A percentile compares a stretch with the other conserved stretches of the same genome.
These are phyloP conservation scores for Paralichthys olivaceus DNA, from an alignment of 2,113 vertebrate genomes.

Conservation along the genomic window DNA sequence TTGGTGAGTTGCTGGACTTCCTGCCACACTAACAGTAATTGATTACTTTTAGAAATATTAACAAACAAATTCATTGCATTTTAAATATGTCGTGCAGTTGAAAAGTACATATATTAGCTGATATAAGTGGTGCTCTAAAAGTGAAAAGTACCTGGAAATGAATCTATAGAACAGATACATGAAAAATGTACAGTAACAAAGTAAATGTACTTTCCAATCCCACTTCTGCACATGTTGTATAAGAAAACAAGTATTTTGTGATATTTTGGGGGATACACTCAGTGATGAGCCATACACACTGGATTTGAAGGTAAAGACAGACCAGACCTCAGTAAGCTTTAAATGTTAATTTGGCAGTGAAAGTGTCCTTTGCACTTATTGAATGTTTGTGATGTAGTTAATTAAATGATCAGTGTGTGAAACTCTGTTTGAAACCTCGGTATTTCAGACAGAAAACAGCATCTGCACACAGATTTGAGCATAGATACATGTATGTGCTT, in stretches of 20 bases:
- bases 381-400: slow-evolving; percentile 18
- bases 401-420: slow-evolving; percentile 20
- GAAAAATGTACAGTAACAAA: no score
- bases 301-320: not conserved
- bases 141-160: no score
- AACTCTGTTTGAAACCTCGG: slow-evolving; percentile 17
- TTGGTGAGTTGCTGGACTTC: no score
- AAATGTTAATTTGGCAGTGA: not conserved
- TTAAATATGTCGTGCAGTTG: no score
- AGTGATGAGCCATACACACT: not conserved
- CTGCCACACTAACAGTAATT: no score
- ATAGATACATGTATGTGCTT: not conserved
- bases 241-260: not conserved
- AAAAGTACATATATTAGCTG: no score
- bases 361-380: slow-evolving; percentile 23
- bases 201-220: no score
- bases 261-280: not conserved
- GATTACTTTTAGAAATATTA: no score
- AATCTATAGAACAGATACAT: no score
- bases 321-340: not conserved
- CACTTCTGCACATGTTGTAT: no score
- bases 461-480: not conserved
- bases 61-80: no score
- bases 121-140: no score
- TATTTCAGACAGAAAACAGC: slow-evolving; percentile 41